Percentiles rank a stretch among this genome's conserved stretches.
These are phyloP conservation scores for Dreissena rostriformis DNA, from an alignment of 1,140 invertebrate species.

Conservation along the genomic window DNA sequence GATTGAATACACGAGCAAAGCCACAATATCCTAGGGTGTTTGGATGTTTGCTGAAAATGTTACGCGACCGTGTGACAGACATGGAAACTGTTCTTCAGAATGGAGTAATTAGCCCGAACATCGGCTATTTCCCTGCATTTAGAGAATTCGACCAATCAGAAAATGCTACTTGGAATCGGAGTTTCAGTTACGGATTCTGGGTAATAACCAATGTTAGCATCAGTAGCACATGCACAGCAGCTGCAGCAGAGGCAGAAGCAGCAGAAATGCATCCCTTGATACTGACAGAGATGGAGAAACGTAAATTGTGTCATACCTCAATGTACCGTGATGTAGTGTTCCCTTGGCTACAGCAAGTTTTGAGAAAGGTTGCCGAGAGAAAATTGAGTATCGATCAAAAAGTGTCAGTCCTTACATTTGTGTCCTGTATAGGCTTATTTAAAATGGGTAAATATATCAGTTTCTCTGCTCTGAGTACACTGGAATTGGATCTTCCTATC, in stretches of 20 bases:
- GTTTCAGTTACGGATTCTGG: background rate
- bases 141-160: background rate
- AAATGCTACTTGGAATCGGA: background rate
- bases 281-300: background rate
- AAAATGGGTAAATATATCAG: slow-evolving; percentile 1
- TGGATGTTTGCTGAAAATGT: background rate
- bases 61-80: background rate
- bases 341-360: background rate
- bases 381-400: background rate
- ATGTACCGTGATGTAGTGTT: background rate
- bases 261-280: too few relatives aligned
- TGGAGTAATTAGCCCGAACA: background rate
- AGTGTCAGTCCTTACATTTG: background rate
- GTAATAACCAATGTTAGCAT: background rate
- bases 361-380: background rate
- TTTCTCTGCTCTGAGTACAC: background rate
- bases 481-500: background rate
- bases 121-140: background rate
- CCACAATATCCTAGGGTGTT: background rate
- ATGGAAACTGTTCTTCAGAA: background rate
- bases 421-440: slow-evolving; percentile 1
- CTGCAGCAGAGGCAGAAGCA: too few relatives aligned
- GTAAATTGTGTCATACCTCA: background rate
- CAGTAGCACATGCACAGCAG: too few relatives aligned
- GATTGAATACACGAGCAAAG: background rate